These are phyloP conservation scores for Brachionichthys hirsutus DNA, from an alignment of 2,113 vertebrate species.

Conservation along the genomic window DNA sequence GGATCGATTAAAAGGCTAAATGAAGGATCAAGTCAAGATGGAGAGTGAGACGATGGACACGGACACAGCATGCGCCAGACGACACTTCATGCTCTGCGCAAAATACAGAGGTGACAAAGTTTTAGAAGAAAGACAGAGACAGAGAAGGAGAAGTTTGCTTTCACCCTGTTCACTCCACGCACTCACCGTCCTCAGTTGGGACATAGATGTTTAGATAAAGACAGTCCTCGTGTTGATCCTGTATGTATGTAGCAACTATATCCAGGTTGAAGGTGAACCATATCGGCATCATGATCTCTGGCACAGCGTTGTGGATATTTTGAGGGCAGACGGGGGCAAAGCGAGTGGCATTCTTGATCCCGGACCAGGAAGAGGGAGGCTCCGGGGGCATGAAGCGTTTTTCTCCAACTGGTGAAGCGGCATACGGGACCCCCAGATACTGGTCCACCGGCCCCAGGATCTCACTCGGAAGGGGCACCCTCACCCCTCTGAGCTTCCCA, in stretches of 20 bases:
- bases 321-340: conserved; percentile 98
- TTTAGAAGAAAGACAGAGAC: conserved; percentile 46
- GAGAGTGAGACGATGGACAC: conserved; percentile 70
- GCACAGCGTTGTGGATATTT: conserved; percentile 97
- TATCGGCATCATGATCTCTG: conserved; percentile 98
- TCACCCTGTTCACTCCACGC: conserved; percentile 68
- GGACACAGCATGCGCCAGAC: conserved; percentile 88
- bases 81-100: conserved; percentile 87
- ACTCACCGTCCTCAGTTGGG: conserved; percentile 99
- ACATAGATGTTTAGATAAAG: conserved; percentile 99
- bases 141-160: conserved; percentile 34
- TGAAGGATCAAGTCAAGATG: conserved; percentile 78
- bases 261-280: conserved; percentile 99
- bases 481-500: conserved; percentile 91
- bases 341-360: conserved; percentile 97
- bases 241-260: conserved; percentile 97
- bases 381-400: conserved; percentile 97
- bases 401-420: conserved; percentile 88
- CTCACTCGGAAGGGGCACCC: conserved; percentile 92
- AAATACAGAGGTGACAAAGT: conserved; percentile 76
- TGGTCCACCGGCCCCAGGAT: conserved; percentile 98
- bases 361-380: conserved; percentile 94
- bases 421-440: conserved; percentile 90
- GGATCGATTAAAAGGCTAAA: conserved; percentile 79
- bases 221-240: conserved; percentile 98